Conservation (phyloP, 2,113 vertebrate genomes). For the Archocentrus centrarchus region DNA sequence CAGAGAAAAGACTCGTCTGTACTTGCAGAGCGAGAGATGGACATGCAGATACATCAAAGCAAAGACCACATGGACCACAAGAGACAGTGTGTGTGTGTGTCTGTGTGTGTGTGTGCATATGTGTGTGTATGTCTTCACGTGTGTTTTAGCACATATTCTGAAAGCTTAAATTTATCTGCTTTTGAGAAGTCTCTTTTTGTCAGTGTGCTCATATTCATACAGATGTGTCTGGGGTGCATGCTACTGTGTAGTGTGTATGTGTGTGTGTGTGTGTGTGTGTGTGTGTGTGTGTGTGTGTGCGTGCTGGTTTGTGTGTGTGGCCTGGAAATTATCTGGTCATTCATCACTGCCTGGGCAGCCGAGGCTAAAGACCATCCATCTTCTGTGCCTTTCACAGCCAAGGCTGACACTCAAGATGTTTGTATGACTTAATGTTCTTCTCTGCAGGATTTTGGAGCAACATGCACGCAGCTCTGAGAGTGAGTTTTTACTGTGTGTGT, state of each 20-base stretch:
- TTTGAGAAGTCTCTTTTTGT: constrained; percentile 3
- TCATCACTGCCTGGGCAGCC: constrained; percentile 75
- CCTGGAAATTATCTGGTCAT: constrained; percentile 74
- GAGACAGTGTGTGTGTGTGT: not conserved
- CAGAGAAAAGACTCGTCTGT: constrained; percentile 37
- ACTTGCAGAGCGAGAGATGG: constrained; percentile 35
- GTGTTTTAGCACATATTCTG: not conserved
- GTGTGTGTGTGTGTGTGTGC: not conserved
- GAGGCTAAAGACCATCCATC: constrained; percentile 74
- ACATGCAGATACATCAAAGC: constrained; percentile 34
- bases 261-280: not conserved
- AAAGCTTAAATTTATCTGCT: constrained; percentile 16
- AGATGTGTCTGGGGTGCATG: constrained; percentile 11
- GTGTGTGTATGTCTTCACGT: not conserved
- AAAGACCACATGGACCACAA: not conserved
- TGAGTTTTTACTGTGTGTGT: not conserved
- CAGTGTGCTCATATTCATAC: not conserved
- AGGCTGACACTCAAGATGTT: constrained; percentile 84
- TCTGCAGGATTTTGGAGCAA: constrained; percentile 64
- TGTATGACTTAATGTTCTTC: constrained; percentile 83
- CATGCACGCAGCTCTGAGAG: constrained; percentile 11
- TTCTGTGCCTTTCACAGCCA: constrained; percentile 71
- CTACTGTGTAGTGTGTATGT: not conserved
- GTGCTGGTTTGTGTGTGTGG: constrained; percentile 55
- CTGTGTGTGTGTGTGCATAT: not conserved